Conservation (phyloP, 2,888 invertebrate species). For the Drosophila nr. perissopoda region DNA sequence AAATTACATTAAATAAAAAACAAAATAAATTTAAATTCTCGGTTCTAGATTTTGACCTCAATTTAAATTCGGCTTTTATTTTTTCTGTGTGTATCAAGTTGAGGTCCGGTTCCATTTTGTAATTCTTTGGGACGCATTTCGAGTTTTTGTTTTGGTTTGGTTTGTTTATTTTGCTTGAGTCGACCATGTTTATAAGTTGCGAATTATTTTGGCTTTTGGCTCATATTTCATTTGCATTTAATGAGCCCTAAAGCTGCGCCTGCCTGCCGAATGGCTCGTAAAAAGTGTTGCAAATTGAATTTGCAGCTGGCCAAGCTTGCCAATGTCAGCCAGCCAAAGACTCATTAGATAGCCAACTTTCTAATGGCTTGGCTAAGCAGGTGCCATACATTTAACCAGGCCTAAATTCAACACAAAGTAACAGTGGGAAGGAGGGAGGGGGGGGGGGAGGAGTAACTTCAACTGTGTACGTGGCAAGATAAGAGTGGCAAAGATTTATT, state of each 20-base stretch:
- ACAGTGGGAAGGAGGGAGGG: rapidly evolving
- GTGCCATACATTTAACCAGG: slow-evolving; percentile 64
- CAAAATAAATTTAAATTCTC: not conserved
- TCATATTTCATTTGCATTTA: slow-evolving; percentile 68
- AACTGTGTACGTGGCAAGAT: slow-evolving; percentile 67
- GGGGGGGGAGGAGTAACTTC: not conserved
- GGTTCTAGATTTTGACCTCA: not conserved
- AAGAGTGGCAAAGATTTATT: slow-evolving; percentile 83
- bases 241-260: slow-evolving; percentile 54
- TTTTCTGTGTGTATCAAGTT: not conserved
- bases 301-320: slow-evolving; percentile 15
- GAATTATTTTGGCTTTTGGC: slow-evolving; percentile 63
- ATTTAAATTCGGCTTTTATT: not conserved
- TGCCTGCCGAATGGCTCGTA: slow-evolving; percentile 34
- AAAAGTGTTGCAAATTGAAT: slow-evolving; percentile 69
- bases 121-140: slow-evolving; percentile 26
- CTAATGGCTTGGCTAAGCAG: slow-evolving; percentile 61
- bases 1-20: not conserved
- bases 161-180: slow-evolving; percentile 32
- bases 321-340: not conserved
- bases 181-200: slow-evolving; percentile 51
- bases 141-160: slow-evolving; percentile 12
- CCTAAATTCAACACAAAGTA: slow-evolving; percentile 23
- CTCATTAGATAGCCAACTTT: slow-evolving; percentile 58
- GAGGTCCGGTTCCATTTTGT: slow-evolving; percentile 7